Percentiles rank a stretch among this genome's conserved stretches.
phyloP scores from a whole-genome alignment of 1,140 invertebrate genomes.

The Zaprionus ornatus region DNA sequence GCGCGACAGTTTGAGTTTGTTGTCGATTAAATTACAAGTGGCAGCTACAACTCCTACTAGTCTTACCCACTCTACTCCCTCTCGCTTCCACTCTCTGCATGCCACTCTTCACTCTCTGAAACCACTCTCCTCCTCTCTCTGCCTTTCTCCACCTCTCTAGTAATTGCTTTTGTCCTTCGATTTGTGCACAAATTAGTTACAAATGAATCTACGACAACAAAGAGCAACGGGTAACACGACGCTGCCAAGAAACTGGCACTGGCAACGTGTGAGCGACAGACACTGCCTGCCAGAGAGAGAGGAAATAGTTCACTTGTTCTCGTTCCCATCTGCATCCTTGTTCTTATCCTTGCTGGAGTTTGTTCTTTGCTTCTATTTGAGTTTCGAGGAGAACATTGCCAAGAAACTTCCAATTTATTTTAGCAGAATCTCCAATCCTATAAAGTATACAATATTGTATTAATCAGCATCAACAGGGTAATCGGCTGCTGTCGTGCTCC shows the following conservation, averaged over 20 bases:
- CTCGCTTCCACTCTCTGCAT: background rate
- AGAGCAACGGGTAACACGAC: constrained; percentile 66
- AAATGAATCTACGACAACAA: constrained; percentile 79
- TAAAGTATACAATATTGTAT: too few relatives aligned
- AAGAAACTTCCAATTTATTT: too few relatives aligned
- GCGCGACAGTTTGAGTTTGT: background rate
- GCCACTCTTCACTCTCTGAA: background rate
- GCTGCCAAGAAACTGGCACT: constrained; percentile 41
- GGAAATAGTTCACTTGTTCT: too few relatives aligned
- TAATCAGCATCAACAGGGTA: too few relatives aligned
- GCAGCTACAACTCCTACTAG: constrained; percentile 11
- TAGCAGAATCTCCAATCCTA: too few relatives aligned
- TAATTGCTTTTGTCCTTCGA: constrained; percentile 65
- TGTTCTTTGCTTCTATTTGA: background rate
- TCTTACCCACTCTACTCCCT: background rate
- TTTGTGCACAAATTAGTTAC: constrained; percentile 79
- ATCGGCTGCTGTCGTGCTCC: too few relatives aligned
- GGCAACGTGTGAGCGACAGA: constrained; percentile 12
- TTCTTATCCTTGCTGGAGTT: background rate
- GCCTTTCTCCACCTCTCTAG: background rate
- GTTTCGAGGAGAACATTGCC: too few relatives aligned
- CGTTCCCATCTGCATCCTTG: too few relatives aligned
- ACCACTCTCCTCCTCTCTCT: too few relatives aligned
- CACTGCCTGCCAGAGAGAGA: too few relatives aligned
- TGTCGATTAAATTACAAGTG: constrained; percentile 59